Percentiles rank a stretch among this genome's conserved stretches.
Evolutionary conservation across 2,113 vertebrate genomes (phyloP).

Genomic region (Stercorarius parasiticus): DNA sequence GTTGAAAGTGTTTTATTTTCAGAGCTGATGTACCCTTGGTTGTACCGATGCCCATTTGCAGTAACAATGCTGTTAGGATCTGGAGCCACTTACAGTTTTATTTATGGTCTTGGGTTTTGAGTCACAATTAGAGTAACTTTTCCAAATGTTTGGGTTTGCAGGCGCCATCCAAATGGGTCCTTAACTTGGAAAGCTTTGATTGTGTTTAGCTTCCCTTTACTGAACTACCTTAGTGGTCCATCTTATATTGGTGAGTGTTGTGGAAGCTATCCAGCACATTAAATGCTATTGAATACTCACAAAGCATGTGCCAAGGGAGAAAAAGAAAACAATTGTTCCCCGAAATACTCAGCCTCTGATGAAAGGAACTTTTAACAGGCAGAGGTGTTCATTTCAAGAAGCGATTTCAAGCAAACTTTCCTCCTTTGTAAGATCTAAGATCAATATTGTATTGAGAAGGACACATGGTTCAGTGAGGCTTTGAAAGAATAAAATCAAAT

Average conservation of each 20-base stretch:
- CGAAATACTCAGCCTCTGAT: not conserved
- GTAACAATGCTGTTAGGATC: constrained; percentile 16
- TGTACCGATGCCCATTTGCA: not conserved
- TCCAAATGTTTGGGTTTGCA: constrained; percentile 55
- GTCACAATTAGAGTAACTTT: constrained; percentile 56
- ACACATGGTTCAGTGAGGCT: not conserved
- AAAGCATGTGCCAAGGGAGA: not conserved
- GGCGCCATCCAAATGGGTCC: constrained; percentile 15
- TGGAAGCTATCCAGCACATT: not conserved
- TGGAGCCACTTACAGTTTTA: constrained; percentile 55
- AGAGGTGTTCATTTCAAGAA: not conserved
- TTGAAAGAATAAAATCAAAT: not conserved
- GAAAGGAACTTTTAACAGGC: not conserved
- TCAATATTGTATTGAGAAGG: not conserved
- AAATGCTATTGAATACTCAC: not conserved
- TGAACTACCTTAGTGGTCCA: constrained; percentile 28
- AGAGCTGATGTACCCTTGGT: not conserved
- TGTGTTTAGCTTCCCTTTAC: not conserved
- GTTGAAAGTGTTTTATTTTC: constrained; percentile 24
- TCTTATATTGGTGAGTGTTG: not conserved
- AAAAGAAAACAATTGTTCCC: not conserved
- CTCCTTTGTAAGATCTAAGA: not conserved
- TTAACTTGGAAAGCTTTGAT: constrained; percentile 32
- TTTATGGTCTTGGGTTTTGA: constrained; percentile 62
- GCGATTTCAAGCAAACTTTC: not conserved